These are phyloP conservation scores for Drosophila gunungcola DNA, from an alignment of 1,140 invertebrate genomes.

Conservation along the genomic window DNA sequence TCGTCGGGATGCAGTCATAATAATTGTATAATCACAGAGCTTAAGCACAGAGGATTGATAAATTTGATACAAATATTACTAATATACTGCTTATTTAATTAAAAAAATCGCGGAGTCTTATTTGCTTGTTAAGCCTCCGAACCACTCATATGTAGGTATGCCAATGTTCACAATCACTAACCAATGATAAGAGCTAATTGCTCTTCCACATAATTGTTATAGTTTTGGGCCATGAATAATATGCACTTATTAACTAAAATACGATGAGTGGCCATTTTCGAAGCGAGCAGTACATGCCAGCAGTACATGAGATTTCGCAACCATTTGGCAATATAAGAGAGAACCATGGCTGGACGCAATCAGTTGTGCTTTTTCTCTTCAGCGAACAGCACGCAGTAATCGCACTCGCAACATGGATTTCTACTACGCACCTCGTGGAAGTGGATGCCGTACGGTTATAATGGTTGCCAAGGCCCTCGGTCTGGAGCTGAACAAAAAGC, in stretches of 20 bases:
- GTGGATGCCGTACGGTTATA: slow-evolving; percentile 84
- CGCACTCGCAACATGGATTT: slow-evolving; percentile 33
- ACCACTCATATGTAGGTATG: neutral
- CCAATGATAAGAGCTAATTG: neutral
- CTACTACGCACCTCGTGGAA: slow-evolving; percentile 38
- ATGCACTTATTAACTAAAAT: neutral
- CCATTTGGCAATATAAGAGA: slow-evolving; percentile 12
- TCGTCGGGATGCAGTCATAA: too few species aligned
- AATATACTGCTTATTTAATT: too few species aligned
- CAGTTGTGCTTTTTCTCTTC: neutral
- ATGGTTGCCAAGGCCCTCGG: slow-evolving; percentile 84
- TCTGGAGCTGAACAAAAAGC: slow-evolving; percentile 80
- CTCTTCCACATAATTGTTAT: neutral
- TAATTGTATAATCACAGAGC: too few species aligned
- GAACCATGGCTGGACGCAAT: neutral
- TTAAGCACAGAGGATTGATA: too few species aligned
- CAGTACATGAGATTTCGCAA: too few species aligned
- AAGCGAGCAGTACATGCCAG: too few species aligned
- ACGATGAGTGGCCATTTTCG: neutral
- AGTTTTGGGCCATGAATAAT: neutral
- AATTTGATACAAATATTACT: too few species aligned
- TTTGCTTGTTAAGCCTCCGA: neutral
- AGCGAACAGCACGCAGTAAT: neutral
- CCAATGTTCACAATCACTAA: neutral
- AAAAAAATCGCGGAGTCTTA: neutral